Evolutionary conservation across 1,140 invertebrate species (phyloP).

Genomic region (Drosophila sp.): DNA sequence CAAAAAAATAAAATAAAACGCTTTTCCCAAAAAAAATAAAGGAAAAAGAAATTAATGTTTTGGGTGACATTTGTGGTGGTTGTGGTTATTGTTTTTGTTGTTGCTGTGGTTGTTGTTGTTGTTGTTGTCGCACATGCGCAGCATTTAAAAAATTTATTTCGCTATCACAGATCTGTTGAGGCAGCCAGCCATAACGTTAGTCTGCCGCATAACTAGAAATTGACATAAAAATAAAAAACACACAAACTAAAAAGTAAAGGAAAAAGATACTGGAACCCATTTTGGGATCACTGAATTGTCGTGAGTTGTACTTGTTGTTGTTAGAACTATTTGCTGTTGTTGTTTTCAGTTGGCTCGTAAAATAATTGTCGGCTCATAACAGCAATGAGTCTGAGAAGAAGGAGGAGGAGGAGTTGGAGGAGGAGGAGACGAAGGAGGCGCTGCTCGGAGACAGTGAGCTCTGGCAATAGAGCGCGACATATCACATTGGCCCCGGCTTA

Average conservation of each 20-base stretch:
- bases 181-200: conserved; percentile 70
- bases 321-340: conserved; percentile 7
- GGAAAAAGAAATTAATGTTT: conserved; percentile 42
- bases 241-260: conserved; percentile 1
- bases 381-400: conserved; percentile 14
- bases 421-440: conserved; percentile 8
- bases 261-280: conserved; percentile 28
- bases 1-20: conserved; percentile 28
- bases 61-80: conserved; percentile 20
- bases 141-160: conserved; percentile 56
- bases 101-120: conserved; percentile 20
- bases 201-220: conserved; percentile 58
- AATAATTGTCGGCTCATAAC: conserved; percentile 70
- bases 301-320: conserved; percentile 55
- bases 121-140: conserved; percentile 45
- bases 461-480: conserved; percentile 75
- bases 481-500: conserved; percentile 72
- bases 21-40: conserved; percentile 2
- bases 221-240: conserved; percentile 45
- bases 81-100: conserved; percentile 1
- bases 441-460: conserved; percentile 44
- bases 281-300: conserved; percentile 50
- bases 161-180: conserved; percentile 70
- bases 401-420: background rate
- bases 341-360: conserved; percentile 74